Percentiles rank a stretch among this genome's conserved stretches.
phyloP scores from a whole-genome alignment of 2,888 invertebrate genomes.

The Ypsolopha sequella region DNA sequence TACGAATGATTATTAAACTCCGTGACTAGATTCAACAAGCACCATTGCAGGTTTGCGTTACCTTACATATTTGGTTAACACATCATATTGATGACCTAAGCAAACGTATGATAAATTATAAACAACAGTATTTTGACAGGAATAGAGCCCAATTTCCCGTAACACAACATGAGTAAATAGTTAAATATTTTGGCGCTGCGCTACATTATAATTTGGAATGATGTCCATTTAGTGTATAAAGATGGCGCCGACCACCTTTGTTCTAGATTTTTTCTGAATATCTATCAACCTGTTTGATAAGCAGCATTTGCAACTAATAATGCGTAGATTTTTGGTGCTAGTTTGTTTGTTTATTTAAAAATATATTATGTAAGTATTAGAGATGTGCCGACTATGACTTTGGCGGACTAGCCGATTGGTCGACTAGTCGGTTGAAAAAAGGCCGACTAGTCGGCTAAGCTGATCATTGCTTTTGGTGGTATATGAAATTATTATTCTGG shows the following conservation, averaged over 20 bases:
- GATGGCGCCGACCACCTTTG: constrained; percentile 20
- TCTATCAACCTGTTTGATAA: constrained; percentile 1
- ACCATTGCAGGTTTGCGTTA: not conserved
- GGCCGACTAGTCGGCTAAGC: no score
- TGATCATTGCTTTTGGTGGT: no score
- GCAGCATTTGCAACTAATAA: not conserved
- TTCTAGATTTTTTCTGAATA: constrained; percentile 14
- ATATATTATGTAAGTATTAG: no score
- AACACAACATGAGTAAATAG: not conserved
- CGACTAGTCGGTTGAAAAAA: no score
- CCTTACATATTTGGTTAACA: not conserved
- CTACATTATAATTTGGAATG: not conserved
- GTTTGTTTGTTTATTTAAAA: no score
- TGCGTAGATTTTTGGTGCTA: no score
- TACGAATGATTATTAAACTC: not conserved
- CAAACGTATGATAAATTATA: no score
- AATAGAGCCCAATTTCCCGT: no score
- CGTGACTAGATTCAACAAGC: not conserved
- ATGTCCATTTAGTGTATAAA: constrained; percentile 12
- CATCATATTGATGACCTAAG: not conserved
- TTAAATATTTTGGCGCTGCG: not conserved
- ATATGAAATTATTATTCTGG: no score
- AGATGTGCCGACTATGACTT: no score
- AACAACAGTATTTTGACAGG: no score
- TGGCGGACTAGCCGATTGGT: no score